Conservation (phyloP, 2,888 invertebrate species). For the Agonopterix subpropinquella region DNA sequence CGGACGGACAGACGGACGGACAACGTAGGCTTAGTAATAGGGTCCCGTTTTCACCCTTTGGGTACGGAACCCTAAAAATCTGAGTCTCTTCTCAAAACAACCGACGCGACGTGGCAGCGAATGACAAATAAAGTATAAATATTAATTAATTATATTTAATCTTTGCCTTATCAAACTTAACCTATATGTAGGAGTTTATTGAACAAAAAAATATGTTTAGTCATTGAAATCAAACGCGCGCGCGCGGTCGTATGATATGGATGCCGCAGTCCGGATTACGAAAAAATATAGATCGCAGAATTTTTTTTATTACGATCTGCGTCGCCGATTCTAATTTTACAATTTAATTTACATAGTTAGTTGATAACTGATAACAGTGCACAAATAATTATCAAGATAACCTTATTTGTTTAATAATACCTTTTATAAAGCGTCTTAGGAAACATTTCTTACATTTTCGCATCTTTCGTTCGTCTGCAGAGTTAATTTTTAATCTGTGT, state of each 20-base stretch:
- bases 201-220: constrained; percentile 18
- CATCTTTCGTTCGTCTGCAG: no score
- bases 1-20: no score
- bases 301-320: not conserved
- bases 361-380: not conserved
- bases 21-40: no score
- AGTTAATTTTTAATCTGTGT: no score
- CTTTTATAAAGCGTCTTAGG: not conserved
- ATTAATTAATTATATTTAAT: not conserved
- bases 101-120: no score
- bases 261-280: constrained; percentile 16
- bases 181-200: constrained; percentile 12
- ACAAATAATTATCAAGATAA: constrained; percentile 2
- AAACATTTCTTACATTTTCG: not conserved
- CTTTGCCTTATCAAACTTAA: constrained; percentile 8
- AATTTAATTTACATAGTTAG: not conserved
- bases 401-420: not conserved
- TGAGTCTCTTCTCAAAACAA: no score
- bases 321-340: not conserved
- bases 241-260: constrained; percentile 18
- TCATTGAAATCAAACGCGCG: constrained; percentile 16
- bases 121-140: no score
- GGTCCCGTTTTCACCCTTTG: no score
- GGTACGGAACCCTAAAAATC: no score
- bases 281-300: not conserved